Percentiles rank a stretch among this genome's conserved stretches.
Conservation (phyloP, 2,113 vertebrate genomes). For the Poicephalus gulielmi region DNA sequence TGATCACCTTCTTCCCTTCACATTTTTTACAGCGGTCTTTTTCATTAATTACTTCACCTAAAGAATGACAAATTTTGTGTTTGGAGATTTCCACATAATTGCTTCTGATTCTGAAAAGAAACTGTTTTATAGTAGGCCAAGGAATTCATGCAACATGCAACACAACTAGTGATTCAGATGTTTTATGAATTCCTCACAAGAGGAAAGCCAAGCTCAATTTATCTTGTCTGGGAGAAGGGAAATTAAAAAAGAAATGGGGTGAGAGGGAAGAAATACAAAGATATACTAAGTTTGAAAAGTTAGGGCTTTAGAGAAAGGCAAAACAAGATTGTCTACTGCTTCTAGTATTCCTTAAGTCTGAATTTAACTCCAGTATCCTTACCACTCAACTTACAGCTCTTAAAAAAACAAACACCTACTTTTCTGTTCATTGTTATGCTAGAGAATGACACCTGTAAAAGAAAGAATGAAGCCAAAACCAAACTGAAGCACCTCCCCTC, state of each 20-base stretch:
- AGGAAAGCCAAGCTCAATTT: not conserved
- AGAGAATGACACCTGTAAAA: not conserved
- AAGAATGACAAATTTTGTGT: slow-evolving; percentile 12
- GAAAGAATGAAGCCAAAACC: not conserved
- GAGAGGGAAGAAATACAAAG: not conserved
- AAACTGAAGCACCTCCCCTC: not conserved
- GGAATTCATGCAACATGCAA: not conserved
- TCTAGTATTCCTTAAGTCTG: not conserved
- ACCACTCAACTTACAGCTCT: not conserved
- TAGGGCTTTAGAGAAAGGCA: not conserved
- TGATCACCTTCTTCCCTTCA: slow-evolving; percentile 96
- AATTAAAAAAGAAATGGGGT: too few relatives aligned
- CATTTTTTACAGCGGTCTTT: slow-evolving; percentile 99
- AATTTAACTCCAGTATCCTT: not conserved
- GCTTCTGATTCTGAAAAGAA: not conserved
- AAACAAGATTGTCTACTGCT: not conserved
- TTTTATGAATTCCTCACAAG: not conserved
- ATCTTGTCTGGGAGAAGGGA: not conserved
- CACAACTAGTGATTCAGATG: not conserved
- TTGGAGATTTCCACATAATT: not conserved
- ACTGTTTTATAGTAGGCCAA: not conserved
- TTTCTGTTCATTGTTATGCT: not conserved
- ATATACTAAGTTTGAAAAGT: not conserved
- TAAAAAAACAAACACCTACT: not conserved
- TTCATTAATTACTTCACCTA: slow-evolving; percentile 98